Conservation (phyloP, 2,113 vertebrate species). For the Paratilapia polleni region DNA sequence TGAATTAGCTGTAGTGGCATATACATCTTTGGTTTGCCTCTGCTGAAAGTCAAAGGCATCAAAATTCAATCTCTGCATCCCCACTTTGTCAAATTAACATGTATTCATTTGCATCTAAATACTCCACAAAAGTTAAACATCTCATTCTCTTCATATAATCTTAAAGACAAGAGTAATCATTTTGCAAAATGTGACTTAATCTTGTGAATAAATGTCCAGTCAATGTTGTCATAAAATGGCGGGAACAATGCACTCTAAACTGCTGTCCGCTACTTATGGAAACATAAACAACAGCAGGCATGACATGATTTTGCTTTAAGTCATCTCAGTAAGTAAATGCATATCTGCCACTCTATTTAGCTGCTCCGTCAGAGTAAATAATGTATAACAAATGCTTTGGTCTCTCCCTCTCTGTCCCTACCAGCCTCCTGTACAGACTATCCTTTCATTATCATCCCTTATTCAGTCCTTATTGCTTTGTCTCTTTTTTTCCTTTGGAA, state of each 20-base stretch:
- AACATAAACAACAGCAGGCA: conserved; percentile 48
- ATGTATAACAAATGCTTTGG: conserved; percentile 57
- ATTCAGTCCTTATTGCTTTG: conserved; percentile 8
- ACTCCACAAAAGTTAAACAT: background rate
- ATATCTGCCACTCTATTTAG: conserved; percentile 68
- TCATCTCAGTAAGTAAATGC: conserved; percentile 72
- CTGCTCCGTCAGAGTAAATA: conserved; percentile 63
- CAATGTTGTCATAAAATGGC: background rate
- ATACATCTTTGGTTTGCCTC: background rate
- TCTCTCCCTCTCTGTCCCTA: conserved; percentile 20
- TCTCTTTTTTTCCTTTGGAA: background rate
- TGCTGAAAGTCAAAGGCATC: background rate
- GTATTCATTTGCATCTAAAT: background rate
- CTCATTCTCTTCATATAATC: background rate
- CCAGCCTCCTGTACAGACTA: conserved; percentile 8
- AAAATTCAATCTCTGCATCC: background rate
- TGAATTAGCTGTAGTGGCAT: background rate
- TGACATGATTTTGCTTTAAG: conserved; percentile 64
- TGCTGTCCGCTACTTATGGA: background rate
- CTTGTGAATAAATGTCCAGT: background rate
- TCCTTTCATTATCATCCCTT: conserved; percentile 16
- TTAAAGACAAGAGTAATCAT: background rate
- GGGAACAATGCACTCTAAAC: background rate
- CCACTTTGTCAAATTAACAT: background rate
- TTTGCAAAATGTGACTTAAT: background rate